Evolutionary conservation across 1,140 invertebrate species (phyloP), one percentile per base, ranked within the genome.

Genomic region (Theocolax elegans): DNA sequence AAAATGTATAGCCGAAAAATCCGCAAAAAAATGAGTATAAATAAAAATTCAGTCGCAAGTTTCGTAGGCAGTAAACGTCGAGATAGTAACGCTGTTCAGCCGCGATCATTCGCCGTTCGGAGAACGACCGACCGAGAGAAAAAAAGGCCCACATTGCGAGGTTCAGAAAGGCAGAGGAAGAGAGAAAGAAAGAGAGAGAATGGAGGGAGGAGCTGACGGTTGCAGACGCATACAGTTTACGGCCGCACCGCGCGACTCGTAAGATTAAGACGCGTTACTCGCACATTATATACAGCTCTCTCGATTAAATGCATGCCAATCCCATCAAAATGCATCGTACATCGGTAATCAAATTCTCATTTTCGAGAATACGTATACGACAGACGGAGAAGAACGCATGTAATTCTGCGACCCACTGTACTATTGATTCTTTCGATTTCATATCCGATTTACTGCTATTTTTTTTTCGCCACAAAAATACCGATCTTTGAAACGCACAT

Each of bases 41-140:
- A 58, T 58, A 58, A 42, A 58, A 13, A 0, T 35, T 15, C 13
- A 8, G 9, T 15, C 19, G 35, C 13, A 46, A n/a, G 60, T 63
- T 63, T 69, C 51, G 60, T 48, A 70, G 29, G 67, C 67, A 64
- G 60, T 38, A 46, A 64, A 64, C 27, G 59, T 69, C 48, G 19
- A 7, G 23, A 25, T 51, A 51, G 2, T 25, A 10, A 25, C 8
- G 35, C 3, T 6, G 40, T 13, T 25, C 49, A 48, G 62, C 9
- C 48, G 19, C 66, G 42, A 68, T 68, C 56, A 60, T 53, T 49
- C 21, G 54, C 2, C 48, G 27, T 31, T 69, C 67, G 49, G 12
- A 27, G 65, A 59, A 67, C 19, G 31, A 44, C 12, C 10, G 25
- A 15, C 40, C 49, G 21, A 15, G 29, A 54, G 10, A 49, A 25